Evolutionary conservation across 2,113 vertebrate genomes (phyloP), one percentile per base, ranked within the genome.

Genomic region (Strix uralensis): DNA sequence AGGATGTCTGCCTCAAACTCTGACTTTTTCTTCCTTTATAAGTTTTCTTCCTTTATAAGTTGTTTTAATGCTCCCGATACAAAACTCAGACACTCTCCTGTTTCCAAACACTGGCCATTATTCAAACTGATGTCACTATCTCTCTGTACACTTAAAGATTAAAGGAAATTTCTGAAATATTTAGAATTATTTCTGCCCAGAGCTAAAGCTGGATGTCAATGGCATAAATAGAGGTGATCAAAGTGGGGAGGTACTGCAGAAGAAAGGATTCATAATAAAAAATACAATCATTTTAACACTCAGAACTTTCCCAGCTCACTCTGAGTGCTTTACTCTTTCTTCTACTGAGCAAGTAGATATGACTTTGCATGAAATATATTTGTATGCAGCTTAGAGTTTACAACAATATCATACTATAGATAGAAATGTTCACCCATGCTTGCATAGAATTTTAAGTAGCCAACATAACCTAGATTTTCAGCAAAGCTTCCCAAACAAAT

Each of bases 161-260:
- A 58, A 95, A 86, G 49, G 32, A 94, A 52, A 90, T 92, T 65
- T 80, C 54, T 72, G 42, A 86, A 91, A 59, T 95, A 74, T 46
- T 91, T 73, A 36, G 36, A 88, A 80, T 63, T 65, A 62, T 58
- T 93, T 93, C 19, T 40, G 1, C 25, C 20, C 32, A 86, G 54
- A 77, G 32, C 26, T 69, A 82, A 46, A 88, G 27, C 16, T 85
- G n/a, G 10, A 57, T 58, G 12, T 38, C 78, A 81, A 72, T 13
- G 7, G 32, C 46, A 79, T 52, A 74, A 74, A 72, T 22, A 32
- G 7, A 57, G 27, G 13, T 36, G 66, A 81, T 57, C 54, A 51
- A 91, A 83, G 25, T 30, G 23, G 19, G 34, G 36, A 92, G 13
- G 34, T 40, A 17, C 4, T 69, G 27, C 30, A 78, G 70, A 46